Percentiles rank a stretch among this genome's conserved stretches.
These are phyloP conservation scores for Sisor rabdophorus DNA, from an alignment of 2,113 vertebrate species.

Conservation along the genomic window DNA sequence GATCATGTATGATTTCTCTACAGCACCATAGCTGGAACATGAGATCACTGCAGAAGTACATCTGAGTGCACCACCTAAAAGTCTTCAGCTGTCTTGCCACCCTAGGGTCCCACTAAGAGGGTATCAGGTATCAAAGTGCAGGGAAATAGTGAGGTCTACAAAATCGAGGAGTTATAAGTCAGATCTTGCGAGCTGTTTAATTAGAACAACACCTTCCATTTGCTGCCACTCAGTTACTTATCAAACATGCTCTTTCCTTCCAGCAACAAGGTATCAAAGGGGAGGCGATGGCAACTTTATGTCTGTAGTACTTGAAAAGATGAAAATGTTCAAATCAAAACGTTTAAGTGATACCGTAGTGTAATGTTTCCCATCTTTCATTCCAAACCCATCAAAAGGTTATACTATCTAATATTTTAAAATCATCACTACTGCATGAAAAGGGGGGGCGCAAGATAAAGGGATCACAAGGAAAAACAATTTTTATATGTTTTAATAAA, in stretches of 20 bases:
- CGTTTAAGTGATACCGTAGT: not conserved
- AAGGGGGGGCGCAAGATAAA: no score
- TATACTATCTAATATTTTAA: no score
- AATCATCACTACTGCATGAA: no score
- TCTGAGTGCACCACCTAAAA: not conserved
- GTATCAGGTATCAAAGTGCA: conserved; percentile 9
- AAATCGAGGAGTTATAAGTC: conserved; percentile 12
- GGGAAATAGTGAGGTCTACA: not conserved
- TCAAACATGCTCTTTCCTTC: conserved; percentile 13
- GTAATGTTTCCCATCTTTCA: not conserved
- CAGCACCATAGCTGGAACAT: no score
- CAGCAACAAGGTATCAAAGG: not conserved
- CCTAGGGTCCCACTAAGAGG: conserved; percentile 1
- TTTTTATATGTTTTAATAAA: no score
- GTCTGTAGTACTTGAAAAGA: not conserved
- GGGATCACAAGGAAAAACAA: no score
- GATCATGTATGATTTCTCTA: no score
- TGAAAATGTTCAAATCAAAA: not conserved
- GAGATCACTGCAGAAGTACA: not conserved
- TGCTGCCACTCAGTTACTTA: no score
- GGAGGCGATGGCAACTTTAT: not conserved
- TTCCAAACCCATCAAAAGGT: not conserved
- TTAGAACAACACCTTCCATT: not conserved
- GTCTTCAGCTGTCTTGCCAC: not conserved
- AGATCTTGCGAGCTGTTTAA: conserved; percentile 14